These are phyloP conservation scores for Nebria ingens DNA, from an alignment of 1,140 invertebrate species.

Conservation along the genomic window DNA sequence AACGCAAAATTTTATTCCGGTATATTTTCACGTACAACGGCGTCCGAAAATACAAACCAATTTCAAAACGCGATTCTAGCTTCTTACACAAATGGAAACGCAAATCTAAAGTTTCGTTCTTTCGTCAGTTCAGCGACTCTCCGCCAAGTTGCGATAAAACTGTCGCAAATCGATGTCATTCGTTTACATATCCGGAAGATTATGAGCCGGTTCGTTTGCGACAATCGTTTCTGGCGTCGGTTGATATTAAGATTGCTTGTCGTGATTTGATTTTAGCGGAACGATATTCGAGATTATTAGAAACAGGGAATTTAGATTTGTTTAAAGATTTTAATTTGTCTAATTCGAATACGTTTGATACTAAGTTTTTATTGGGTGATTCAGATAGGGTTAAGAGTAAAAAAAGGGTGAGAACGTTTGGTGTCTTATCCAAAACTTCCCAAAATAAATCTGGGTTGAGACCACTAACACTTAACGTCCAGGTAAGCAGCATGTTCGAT, in stretches of 20 bases:
- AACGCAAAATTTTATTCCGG: slow-evolving; percentile 27
- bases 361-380: background rate
- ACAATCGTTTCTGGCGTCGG: background rate
- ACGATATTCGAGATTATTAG: slow-evolving; percentile 11
- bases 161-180: background rate
- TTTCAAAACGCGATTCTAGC: slow-evolving; percentile 18
- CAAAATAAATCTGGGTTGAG: background rate
- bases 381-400: background rate
- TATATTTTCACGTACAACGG: slow-evolving; percentile 32
- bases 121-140: background rate
- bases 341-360: background rate
- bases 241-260: slow-evolving; percentile 11
- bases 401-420: background rate
- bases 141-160: too few species aligned
- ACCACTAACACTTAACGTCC: background rate
- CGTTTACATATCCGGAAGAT: background rate
- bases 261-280: slow-evolving; percentile 21
- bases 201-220: background rate
- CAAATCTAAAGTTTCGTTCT: background rate
- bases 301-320: background rate
- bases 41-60: slow-evolving; percentile 23
- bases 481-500: background rate
- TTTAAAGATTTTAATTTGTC: background rate
- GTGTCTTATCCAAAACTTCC: background rate
- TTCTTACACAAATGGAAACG: slow-evolving; percentile 25